A percentile compares a stretch with the other conserved stretches of the same genome.
Conservation (phyloP, 2,888 invertebrate genomes). For the Drosophila hawaiiensis region DNA sequence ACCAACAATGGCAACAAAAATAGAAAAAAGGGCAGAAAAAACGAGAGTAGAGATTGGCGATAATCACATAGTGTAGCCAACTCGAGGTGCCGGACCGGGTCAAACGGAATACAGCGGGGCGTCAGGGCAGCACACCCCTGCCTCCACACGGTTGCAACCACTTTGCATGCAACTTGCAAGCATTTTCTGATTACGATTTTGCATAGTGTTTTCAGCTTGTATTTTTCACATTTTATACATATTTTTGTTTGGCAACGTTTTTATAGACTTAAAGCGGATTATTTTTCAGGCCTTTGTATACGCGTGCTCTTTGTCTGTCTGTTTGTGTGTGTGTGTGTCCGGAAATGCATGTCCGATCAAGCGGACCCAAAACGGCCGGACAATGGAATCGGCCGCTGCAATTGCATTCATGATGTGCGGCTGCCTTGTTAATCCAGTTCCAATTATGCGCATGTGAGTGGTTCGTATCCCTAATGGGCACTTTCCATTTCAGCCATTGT, state of each 20-base stretch:
- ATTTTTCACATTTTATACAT: conserved; percentile 56
- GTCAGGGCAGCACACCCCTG: conserved; percentile 17
- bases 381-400: conserved; percentile 53
- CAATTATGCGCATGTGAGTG: conserved; percentile 79
- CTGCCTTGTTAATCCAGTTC: conserved; percentile 77
- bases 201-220: conserved; percentile 54
- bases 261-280: conserved; percentile 82
- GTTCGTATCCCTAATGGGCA: conserved; percentile 75
- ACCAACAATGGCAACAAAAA: conserved; percentile 33
- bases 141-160: conserved; percentile 28
- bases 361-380: conserved; percentile 52
- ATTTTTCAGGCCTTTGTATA: conserved; percentile 74
- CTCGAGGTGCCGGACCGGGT: conserved; percentile 67
- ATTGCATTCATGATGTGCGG: conserved; percentile 63
- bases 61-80: conserved; percentile 42
- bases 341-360: conserved; percentile 58
- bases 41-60: conserved; percentile 42
- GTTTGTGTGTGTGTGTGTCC: conserved; percentile 33
- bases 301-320: conserved; percentile 40
- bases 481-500: conserved; percentile 74
- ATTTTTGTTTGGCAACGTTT: conserved; percentile 67
- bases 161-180: conserved; percentile 47
- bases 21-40: conserved; percentile 23
- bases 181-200: conserved; percentile 49
- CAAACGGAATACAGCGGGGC: conserved; percentile 62